These are phyloP conservation scores for Sacculina carcini DNA, from an alignment of 2,888 invertebrate genomes.

Conservation along the genomic window DNA sequence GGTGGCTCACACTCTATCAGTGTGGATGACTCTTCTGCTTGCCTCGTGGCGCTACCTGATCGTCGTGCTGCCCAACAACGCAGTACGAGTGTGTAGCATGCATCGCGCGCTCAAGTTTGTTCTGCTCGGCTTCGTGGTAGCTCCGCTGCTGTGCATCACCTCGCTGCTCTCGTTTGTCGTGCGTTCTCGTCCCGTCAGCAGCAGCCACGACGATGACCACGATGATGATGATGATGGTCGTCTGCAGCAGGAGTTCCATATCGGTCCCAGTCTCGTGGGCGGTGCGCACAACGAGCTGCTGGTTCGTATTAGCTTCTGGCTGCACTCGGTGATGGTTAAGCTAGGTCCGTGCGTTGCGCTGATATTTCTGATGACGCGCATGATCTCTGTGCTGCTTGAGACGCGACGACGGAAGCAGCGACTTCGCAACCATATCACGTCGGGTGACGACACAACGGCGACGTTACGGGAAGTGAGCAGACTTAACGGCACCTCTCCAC, in stretches of 20 bases:
- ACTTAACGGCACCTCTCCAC: too few relatives aligned
- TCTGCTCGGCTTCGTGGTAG: constrained; percentile 46
- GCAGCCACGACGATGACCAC: too few relatives aligned
- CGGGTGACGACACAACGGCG: too few relatives aligned
- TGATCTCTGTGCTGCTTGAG: constrained; percentile 12
- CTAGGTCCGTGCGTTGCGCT: constrained; percentile 65
- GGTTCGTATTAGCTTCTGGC: constrained; percentile 46
- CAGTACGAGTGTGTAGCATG: constrained; percentile 54
- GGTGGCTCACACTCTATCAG: constrained; percentile 63
- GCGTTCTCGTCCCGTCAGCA: constrained; percentile 4
- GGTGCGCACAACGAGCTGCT: constrained; percentile 18
- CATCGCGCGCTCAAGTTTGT: constrained; percentile 49
- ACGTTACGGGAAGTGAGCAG: too few relatives aligned
- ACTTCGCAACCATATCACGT: too few relatives aligned
- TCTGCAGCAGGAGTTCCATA: too few relatives aligned
- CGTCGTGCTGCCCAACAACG: constrained; percentile 52
- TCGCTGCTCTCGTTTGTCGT: constrained; percentile 56
- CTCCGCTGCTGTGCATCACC: constrained; percentile 59
- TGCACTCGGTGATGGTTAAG: constrained; percentile 77
- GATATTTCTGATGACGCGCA: constrained; percentile 28
- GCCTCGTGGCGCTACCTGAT: constrained; percentile 80
- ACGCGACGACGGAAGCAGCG: constrained; percentile 2
- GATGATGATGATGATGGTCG: too few relatives aligned
- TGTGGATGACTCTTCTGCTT: constrained; percentile 70
- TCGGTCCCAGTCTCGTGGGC: constrained; percentile 36